These are phyloP conservation scores for Ptyas mucosa DNA, from an alignment of 2,113 vertebrate genomes.

Conservation along the genomic window DNA sequence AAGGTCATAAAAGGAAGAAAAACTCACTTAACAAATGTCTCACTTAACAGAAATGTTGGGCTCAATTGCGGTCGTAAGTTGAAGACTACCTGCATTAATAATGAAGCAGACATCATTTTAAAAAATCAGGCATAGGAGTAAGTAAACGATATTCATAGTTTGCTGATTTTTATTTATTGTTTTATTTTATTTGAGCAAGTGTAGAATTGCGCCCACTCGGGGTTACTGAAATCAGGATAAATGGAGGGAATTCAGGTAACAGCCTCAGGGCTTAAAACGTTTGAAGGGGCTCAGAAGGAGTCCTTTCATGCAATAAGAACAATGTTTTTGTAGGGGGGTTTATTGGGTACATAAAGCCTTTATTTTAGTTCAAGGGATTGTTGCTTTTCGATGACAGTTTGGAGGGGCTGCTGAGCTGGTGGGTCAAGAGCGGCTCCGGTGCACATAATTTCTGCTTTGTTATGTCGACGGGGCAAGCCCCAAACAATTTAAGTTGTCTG, in stretches of 20 bases:
- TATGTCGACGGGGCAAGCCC: background rate
- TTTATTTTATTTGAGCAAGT: background rate
- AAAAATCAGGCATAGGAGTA: background rate
- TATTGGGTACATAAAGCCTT: background rate
- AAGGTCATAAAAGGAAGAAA: no score
- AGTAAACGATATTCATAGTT: background rate
- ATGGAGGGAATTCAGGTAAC: background rate
- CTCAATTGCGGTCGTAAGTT: no score
- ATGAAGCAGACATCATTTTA: background rate
- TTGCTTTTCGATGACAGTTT: background rate
- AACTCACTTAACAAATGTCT: no score
- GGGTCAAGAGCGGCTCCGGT: background rate
- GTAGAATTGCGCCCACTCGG: background rate
- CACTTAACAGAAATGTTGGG: no score
- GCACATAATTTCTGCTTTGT: conserved; percentile 3
- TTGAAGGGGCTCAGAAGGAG: background rate
- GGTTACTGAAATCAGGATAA: background rate
- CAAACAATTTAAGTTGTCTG: background rate
- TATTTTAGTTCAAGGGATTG: background rate
- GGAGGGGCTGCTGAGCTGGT: background rate
- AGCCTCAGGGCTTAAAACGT: background rate
- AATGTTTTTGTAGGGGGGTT: background rate
- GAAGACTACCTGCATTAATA: background rate
- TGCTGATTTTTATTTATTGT: background rate
- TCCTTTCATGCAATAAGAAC: background rate